phyloP scores from a whole-genome alignment of 2,113 vertebrate genomes.

The human (Homo sapiens) region DNA sequence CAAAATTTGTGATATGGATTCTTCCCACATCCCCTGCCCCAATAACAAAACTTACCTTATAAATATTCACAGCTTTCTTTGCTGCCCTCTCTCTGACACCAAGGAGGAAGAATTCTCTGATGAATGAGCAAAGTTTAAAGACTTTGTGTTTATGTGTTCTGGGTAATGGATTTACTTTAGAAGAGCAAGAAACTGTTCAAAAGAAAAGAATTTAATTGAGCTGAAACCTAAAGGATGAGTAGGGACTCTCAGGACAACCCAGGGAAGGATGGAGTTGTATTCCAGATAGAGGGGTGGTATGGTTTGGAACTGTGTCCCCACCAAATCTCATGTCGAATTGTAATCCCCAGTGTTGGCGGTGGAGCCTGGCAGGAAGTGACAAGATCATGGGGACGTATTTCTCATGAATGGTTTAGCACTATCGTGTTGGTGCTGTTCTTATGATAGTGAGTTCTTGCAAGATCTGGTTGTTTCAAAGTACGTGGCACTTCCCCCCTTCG shows the following conservation, averaged over 20 bases:
- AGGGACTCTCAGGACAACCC: not conserved
- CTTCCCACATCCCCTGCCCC: too few species aligned
- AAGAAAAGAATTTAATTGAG: not conserved
- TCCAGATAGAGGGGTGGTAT: not conserved
- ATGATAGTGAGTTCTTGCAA: too few species aligned
- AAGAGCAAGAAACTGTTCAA: conserved; percentile 22
- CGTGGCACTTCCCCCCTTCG: too few species aligned
- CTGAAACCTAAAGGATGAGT: not conserved
- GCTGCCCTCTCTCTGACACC: not conserved
- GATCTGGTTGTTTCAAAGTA: too few species aligned
- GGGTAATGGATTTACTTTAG: not conserved
- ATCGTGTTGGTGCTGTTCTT: too few species aligned
- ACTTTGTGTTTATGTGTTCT: not conserved
- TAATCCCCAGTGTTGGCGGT: too few species aligned
- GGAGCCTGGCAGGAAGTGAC: too few species aligned
- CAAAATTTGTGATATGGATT: not conserved
- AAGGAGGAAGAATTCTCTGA: not conserved
- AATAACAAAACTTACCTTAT: not conserved
- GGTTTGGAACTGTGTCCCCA: too few species aligned
- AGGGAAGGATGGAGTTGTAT: not conserved
- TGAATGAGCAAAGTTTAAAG: not conserved
- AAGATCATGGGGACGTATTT: too few species aligned
- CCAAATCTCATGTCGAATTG: too few species aligned
- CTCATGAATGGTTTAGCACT: too few species aligned
- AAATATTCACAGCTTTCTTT: not conserved